A percentile compares a stretch with the other conserved stretches of the same genome.
Evolutionary conservation across 30 jellyfish, hydroid and myxozoan genomes (phyloP).

Genomic region (Clytia hemisphaerica): DNA sequence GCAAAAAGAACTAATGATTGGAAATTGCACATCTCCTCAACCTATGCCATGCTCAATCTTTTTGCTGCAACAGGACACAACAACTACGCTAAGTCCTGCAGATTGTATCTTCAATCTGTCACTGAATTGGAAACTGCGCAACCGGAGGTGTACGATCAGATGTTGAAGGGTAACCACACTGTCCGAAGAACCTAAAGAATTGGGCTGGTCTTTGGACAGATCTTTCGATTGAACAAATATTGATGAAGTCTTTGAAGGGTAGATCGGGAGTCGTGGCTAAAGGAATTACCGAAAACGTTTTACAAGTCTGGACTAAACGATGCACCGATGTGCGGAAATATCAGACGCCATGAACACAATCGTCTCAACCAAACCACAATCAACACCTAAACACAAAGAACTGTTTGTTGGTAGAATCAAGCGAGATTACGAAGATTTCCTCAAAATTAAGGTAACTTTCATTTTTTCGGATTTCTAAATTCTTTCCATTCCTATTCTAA

Average conservation of each 20-base stretch:
- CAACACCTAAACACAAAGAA: too few species aligned
- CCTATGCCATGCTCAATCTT: slow-evolving; percentile 22
- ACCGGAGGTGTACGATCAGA: neutral
- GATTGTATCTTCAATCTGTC: slow-evolving; percentile 7
- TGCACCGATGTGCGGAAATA: slow-evolving; percentile 12
- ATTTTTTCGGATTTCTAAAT: too few species aligned
- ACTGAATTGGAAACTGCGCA: neutral
- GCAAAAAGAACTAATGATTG: slow-evolving; percentile 24
- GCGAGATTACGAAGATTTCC: too few species aligned
- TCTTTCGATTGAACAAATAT: slow-evolving; percentile 3
- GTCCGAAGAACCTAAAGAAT: neutral
- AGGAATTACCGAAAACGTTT: slow-evolving; percentile 6
- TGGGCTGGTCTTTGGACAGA: slow-evolving; percentile 18
- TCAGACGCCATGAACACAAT: too few species aligned
- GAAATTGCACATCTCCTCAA: neutral
- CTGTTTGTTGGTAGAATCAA: too few species aligned
- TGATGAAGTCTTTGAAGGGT: neutral
- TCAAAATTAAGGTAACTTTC: too few species aligned
- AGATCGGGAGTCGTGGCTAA: slow-evolving; percentile 9
- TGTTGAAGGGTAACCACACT: slow-evolving; percentile 7
- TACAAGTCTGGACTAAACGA: slow-evolving; percentile 16
- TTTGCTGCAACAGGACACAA: slow-evolving; percentile 25
- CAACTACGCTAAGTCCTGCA: slow-evolving; percentile 10
- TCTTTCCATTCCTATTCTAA: too few species aligned
- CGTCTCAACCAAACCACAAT: too few species aligned